These are phyloP conservation scores for Sula dactylatra DNA, from an alignment of 2,113 vertebrate genomes.

Conservation along the genomic window DNA sequence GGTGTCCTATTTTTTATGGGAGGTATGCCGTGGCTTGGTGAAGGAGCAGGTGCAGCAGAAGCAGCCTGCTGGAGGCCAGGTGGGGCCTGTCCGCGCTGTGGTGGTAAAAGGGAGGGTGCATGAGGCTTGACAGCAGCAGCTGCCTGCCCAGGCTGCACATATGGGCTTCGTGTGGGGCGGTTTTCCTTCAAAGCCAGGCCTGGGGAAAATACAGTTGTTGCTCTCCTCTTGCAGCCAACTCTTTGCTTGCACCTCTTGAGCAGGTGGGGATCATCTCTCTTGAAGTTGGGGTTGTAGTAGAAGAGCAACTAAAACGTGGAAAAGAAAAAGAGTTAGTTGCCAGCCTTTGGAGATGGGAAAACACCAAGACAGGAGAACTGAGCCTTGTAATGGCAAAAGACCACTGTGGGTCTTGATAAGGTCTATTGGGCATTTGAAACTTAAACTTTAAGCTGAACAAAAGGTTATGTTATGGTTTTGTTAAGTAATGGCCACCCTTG, in stretches of 20 bases:
- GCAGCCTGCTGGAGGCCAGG: background rate
- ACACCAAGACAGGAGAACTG: background rate
- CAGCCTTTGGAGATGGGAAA: background rate
- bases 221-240: background rate
- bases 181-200: background rate
- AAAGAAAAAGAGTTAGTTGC: background rate
- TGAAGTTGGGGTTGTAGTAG: background rate
- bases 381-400: background rate
- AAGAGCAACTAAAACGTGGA: background rate
- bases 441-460: background rate
- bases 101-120: background rate
- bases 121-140: background rate
- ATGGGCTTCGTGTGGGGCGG: background rate
- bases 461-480: background rate
- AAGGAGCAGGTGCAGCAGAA: background rate
- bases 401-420: rapidly evolving
- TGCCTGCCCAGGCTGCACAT: background rate
- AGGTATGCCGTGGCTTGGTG: background rate
- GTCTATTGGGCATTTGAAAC: background rate
- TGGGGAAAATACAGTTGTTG: background rate
- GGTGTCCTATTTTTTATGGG: too few relatives aligned
- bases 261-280: background rate
- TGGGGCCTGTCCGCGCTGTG: background rate
- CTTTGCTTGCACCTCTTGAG: background rate
- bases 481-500: background rate